Evolutionary conservation across 1,140 invertebrate genomes (phyloP).

Genomic region (Grapholita molesta): DNA sequence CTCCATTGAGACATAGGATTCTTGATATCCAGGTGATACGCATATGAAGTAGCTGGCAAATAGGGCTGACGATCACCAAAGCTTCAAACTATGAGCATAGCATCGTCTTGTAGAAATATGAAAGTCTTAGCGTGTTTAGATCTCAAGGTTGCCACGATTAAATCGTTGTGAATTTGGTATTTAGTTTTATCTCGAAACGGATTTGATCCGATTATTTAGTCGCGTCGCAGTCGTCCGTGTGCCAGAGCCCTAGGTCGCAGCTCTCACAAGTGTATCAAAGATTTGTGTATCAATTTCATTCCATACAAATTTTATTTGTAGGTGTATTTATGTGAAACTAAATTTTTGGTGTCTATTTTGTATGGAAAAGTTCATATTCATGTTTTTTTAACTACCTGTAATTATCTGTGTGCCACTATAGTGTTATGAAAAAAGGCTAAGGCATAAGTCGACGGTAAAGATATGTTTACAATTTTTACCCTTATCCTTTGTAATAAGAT

Average conservation of each 20-base stretch:
- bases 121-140: neutral
- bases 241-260: neutral
- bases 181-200: neutral
- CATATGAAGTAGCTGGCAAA: no score
- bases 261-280: neutral
- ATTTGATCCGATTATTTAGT: neutral
- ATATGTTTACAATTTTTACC: no score
- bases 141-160: neutral
- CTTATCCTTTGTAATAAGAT: no score
- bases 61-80: neutral
- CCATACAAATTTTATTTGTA: neutral
- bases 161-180: neutral
- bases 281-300: neutral
- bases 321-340: neutral
- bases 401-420: no score
- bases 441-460: no score
- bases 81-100: neutral
- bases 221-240: neutral
- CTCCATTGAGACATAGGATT: no score
- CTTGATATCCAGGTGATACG: no score
- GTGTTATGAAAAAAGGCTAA: no score
- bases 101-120: neutral
- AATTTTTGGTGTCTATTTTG: neutral
- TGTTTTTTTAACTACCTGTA: no score
- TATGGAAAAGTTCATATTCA: neutral